These are phyloP conservation scores for Petrolisthes cinctipes DNA, from an alignment of 2,888 invertebrate genomes.

Conservation along the genomic window DNA sequence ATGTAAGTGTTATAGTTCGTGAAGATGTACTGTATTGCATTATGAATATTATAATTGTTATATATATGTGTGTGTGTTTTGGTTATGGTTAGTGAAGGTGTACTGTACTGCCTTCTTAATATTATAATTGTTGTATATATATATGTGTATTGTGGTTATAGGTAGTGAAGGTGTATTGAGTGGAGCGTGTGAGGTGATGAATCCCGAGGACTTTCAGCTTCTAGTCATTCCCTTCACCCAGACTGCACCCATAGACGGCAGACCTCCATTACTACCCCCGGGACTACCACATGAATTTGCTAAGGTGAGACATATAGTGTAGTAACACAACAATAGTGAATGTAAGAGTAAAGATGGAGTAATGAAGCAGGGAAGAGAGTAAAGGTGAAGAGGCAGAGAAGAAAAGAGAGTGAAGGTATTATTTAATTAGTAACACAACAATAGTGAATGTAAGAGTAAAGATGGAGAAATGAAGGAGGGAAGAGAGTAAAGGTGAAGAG, in stretches of 20 bases:
- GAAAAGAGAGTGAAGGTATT: no score
- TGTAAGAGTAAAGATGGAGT: background rate
- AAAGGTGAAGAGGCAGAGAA: no score
- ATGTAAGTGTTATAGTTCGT: no score
- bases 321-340: background rate
- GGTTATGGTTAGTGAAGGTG: no score
- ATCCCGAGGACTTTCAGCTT: constrained; percentile 63
- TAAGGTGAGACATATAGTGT: constrained; percentile 36
- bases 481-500: no score
- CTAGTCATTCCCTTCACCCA: constrained; percentile 62
- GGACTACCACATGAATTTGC: constrained; percentile 64
- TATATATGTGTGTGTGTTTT: background rate
- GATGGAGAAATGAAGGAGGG: no score
- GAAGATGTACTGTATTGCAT: no score
- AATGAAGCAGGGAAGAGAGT: background rate
- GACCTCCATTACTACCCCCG: constrained; percentile 65
- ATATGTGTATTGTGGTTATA: background rate
- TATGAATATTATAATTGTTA: no score
- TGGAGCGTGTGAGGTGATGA: constrained; percentile 60
- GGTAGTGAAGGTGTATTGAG: constrained; percentile 57
- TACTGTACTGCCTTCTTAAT: no score
- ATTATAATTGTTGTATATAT: no score
- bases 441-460: background rate
- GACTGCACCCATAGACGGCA: constrained; percentile 60
- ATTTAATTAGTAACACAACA: no score